Percentiles rank a stretch among this genome's conserved stretches.
Conservation (phyloP, 2,113 vertebrate genomes). For the Indicator indicator region DNA sequence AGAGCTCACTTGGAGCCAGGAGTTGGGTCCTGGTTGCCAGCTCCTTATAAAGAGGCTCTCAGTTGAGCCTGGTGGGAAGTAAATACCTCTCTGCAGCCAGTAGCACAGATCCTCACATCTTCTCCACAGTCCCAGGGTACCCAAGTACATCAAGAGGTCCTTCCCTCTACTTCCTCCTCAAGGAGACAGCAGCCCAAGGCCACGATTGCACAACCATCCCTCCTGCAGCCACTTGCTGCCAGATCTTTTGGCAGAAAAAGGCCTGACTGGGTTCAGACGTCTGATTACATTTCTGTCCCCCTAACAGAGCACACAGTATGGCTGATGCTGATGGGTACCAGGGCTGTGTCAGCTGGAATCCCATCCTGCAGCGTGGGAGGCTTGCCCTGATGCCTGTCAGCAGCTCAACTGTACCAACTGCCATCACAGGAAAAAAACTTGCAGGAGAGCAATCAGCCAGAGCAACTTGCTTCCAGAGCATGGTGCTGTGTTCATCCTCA, state of each 20-base stretch:
- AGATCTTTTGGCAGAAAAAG: not conserved
- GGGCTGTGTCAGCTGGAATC: not conserved
- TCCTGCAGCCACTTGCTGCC: rapidly evolving
- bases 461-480: not conserved
- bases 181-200: not conserved
- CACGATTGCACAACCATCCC: rapidly evolving
- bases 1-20: not conserved
- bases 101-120: not conserved
- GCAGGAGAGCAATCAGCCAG: not conserved
- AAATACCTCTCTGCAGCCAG: not conserved
- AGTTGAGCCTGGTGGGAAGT: rapidly evolving
- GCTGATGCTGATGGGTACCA: not conserved
- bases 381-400: not conserved
- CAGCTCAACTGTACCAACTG: not conserved
- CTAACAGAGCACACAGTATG: rapidly evolving
- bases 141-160: not conserved
- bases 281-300: not conserved
- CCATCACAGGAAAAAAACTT: not conserved
- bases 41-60: not conserved
- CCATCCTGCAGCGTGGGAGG: not conserved
- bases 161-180: not conserved
- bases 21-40: rapidly evolving
- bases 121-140: not conserved
- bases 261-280: not conserved
- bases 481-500: rapidly evolving